Percentiles rank a stretch among this genome's conserved stretches.
Evolutionary conservation across 2,113 vertebrate genomes (phyloP).

Genomic region (Regulus satrapa): DNA sequence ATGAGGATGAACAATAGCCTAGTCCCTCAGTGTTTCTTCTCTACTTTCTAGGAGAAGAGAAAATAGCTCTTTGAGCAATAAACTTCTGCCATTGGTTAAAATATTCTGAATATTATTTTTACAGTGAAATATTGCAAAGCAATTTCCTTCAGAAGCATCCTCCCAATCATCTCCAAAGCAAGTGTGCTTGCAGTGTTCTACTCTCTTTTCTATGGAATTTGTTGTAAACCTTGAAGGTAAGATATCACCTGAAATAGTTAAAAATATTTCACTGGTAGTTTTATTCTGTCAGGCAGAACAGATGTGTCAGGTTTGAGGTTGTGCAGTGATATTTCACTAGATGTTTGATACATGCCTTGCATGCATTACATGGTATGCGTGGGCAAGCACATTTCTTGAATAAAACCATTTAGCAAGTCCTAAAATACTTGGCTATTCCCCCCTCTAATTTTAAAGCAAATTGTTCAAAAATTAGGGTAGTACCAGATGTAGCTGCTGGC

Average conservation of each 20-base stretch:
- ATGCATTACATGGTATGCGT: not conserved
- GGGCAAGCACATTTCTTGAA: not conserved
- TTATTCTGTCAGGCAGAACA: not conserved
- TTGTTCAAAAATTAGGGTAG: constrained; percentile 13
- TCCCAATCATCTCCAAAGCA: not conserved
- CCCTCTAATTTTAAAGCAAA: constrained; percentile 39
- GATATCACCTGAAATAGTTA: not conserved
- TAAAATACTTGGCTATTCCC: constrained; percentile 7
- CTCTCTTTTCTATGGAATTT: not conserved
- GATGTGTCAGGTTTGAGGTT: not conserved
- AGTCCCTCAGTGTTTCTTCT: not conserved
- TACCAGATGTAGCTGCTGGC: constrained; percentile 59
- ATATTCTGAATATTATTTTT: not conserved
- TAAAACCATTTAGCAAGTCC: constrained; percentile 16
- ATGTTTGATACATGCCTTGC: not conserved
- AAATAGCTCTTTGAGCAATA: not conserved
- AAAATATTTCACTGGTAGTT: not conserved
- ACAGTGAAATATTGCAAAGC: not conserved
- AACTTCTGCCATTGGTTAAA: not conserved
- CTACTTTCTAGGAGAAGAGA: not conserved
- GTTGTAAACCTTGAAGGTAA: not conserved
- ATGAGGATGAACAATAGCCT: not conserved
- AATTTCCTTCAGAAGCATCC: not conserved
- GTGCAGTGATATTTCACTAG: not conserved
- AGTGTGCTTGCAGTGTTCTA: not conserved